These are phyloP conservation scores for Nettapus auritus DNA, from an alignment of 2,113 vertebrate genomes.

Conservation along the genomic window DNA sequence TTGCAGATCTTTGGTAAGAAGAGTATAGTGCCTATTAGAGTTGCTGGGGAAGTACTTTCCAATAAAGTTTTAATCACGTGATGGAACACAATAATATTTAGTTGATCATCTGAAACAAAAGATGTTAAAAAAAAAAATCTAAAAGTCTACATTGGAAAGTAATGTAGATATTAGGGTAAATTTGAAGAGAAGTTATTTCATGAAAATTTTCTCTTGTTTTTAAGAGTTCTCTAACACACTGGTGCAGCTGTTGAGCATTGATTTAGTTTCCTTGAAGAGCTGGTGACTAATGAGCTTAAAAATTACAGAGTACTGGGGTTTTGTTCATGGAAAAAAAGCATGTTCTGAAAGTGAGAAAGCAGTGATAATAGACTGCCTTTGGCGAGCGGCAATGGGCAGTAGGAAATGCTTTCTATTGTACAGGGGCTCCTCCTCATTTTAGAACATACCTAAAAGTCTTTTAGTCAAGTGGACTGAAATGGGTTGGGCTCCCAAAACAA, in stretches of 20 bases:
- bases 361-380: not conserved
- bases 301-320: not conserved
- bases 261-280: constrained; percentile 41
- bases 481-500: not conserved
- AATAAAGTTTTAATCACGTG: not conserved
- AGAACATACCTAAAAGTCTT: not conserved
- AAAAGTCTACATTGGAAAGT: not conserved
- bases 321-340: not conserved
- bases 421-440: not conserved
- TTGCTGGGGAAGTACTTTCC: not conserved
- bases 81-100: not conserved
- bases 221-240: not conserved
- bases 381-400: not conserved
- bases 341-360: not conserved
- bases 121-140: not conserved
- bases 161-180: not conserved
- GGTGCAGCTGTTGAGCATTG: constrained; percentile 17
- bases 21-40: not conserved
- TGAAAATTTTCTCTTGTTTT: not conserved
- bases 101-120: not conserved
- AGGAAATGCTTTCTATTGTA: not conserved
- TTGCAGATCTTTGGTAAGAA: not conserved
- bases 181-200: not conserved
- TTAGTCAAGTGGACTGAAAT: not conserved
- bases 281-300: constrained; percentile 27